Evolutionary conservation across 2,113 vertebrate genomes (phyloP).

Genomic region (Connochaetes taurinus): DNA sequence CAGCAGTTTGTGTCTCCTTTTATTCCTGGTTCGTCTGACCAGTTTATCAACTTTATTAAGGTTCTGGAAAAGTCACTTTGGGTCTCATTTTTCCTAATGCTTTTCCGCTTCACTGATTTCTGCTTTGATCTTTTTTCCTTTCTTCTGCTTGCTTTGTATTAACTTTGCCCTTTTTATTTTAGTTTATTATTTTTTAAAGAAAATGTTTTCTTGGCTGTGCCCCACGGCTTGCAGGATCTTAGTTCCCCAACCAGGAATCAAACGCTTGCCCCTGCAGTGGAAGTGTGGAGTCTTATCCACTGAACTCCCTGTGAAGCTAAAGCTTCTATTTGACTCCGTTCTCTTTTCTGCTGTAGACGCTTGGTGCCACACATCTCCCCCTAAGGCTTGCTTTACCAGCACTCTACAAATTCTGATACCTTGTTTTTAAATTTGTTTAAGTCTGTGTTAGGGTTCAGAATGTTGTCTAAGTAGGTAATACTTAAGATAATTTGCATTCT

Average conservation of each 20-base stretch:
- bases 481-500: not conserved
- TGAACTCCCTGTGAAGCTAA: not conserved
- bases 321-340: not conserved
- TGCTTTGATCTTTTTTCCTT: not conserved
- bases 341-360: not conserved
- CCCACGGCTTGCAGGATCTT: not conserved
- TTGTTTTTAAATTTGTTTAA: not conserved
- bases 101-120: not conserved
- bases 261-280: not conserved
- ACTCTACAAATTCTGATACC: not conserved
- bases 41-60: not conserved
- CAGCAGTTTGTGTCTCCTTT: not conserved
- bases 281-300: not conserved
- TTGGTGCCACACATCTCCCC: not conserved
- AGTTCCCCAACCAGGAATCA: not conserved
- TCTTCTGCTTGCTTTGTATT: not conserved
- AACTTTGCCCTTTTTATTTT: not conserved
- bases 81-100: fast-evolving
- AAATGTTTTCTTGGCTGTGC: not conserved
- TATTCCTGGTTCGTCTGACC: not conserved
- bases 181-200: not conserved
- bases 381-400: too few species aligned
- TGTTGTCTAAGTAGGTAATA: not conserved
- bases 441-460: not conserved
- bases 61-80: not conserved